Evolutionary conservation across 2,113 vertebrate genomes (phyloP).

Genomic region (Syngnathus scovelli): DNA sequence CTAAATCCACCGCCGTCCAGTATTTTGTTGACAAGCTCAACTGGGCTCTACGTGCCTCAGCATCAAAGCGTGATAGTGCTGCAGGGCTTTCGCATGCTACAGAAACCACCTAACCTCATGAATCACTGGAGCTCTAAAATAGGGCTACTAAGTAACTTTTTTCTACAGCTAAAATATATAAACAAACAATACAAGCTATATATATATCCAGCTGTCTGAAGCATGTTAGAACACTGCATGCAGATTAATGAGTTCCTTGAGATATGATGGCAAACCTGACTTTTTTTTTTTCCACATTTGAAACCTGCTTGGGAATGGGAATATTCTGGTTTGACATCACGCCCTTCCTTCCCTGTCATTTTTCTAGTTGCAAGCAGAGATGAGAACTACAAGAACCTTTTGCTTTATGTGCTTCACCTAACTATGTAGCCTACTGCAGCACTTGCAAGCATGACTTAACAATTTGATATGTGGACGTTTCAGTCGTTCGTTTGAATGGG

Average conservation of each 20-base stretch:
- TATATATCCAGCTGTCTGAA: conserved; percentile 33
- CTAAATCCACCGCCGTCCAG: conserved; percentile 22
- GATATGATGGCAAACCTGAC: conserved; percentile 51
- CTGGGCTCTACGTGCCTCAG: conserved; percentile 60
- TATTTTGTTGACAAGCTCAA: conserved; percentile 47
- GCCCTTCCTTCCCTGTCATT: conserved; percentile 19
- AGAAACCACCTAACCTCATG: conserved; percentile 59
- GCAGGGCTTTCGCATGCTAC: conserved; percentile 55
- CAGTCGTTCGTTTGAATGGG: conserved; percentile 23
- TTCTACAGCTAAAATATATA: conserved; percentile 40
- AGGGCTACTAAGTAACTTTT: conserved; percentile 38
- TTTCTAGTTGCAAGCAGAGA: conserved; percentile 34
- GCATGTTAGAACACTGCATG: conserved; percentile 61
- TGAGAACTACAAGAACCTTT: conserved; percentile 8
- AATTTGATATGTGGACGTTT: conserved; percentile 36
- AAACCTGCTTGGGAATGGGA: conserved; percentile 32
- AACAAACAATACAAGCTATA: neutral
- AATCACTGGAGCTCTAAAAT: conserved; percentile 33
- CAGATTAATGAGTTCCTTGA: conserved; percentile 54
- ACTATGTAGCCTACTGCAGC: conserved; percentile 38
- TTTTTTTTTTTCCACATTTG: conserved; percentile 21
- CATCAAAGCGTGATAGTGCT: conserved; percentile 44
- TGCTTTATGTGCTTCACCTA: conserved; percentile 49
- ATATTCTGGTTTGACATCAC: conserved; percentile 31
- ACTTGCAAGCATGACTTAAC: conserved; percentile 55